Percentiles rank a stretch among this genome's conserved stretches.
Conservation (phyloP, 2,797 vertebrate species). For the Channallabes apus region DNA sequence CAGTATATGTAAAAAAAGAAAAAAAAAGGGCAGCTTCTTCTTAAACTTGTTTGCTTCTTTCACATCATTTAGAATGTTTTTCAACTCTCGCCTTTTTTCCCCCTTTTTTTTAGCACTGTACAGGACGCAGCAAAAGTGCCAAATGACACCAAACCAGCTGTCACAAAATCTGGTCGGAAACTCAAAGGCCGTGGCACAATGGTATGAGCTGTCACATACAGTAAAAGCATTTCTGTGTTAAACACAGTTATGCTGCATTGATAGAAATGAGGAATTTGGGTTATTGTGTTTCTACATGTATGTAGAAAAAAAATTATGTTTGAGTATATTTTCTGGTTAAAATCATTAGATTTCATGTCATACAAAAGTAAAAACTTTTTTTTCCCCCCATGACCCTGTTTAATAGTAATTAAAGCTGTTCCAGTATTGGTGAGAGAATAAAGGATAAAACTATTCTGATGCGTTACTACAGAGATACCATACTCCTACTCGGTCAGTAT, state of each 20-base stretch:
- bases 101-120: conserved; percentile 72
- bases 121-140: conserved; percentile 70
- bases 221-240: neutral
- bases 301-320: too few species aligned
- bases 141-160: conserved; percentile 85
- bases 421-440: conserved; percentile 35
- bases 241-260: neutral
- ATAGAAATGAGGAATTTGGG: neutral
- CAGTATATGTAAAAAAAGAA: too few species aligned
- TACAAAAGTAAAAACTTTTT: neutral
- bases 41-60: neutral
- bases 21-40: neutral
- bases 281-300: neutral
- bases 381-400: neutral
- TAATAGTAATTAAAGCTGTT: neutral
- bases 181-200: conserved; percentile 97
- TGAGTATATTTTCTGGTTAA: conserved; percentile 23
- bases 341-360: neutral
- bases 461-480: conserved; percentile 83
- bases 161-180: conserved; percentile 96
- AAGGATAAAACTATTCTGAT: conserved; percentile 18
- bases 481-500: conserved; percentile 90
- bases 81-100: neutral
- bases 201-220: conserved; percentile 70
- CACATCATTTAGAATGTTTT: neutral